Conservation (phyloP, 2,888 invertebrate genomes). For the Tetheella fluctuosa region DNA sequence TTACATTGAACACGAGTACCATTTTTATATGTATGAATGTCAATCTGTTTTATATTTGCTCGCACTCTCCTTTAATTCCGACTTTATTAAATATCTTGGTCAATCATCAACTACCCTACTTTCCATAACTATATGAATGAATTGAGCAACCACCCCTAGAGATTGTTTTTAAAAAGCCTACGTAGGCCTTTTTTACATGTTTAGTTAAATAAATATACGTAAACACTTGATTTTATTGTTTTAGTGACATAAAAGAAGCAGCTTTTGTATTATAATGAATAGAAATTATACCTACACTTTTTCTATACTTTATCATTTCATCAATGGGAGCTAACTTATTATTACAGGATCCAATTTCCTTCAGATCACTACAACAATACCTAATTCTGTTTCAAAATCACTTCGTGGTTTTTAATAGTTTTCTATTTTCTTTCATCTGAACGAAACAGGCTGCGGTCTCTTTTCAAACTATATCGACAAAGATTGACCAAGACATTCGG, state of each 20-base stretch:
- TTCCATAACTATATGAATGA: neutral
- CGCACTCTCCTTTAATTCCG: neutral
- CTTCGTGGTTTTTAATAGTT: too few species aligned
- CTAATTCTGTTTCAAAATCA: too few species aligned
- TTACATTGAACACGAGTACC: constrained; percentile 5
- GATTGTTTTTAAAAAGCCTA: neutral
- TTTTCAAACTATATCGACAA: constrained; percentile 36
- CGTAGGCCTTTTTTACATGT: too few species aligned
- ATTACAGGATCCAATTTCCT: too few species aligned
- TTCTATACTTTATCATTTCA: too few species aligned
- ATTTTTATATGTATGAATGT: neutral
- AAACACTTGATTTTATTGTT: too few species aligned
- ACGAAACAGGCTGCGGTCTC: constrained; percentile 25
- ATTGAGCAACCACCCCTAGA: neutral
- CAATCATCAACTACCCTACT: neutral
- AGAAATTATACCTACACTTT: too few species aligned
- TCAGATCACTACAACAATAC: too few species aligned
- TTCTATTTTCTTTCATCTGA: constrained; percentile 3
- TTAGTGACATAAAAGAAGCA: neutral
- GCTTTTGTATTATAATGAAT: too few species aligned
- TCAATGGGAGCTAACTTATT: too few species aligned
- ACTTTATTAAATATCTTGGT: constrained; percentile 8
- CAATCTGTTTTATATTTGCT: neutral
- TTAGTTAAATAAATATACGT: too few species aligned
- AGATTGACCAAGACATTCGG: constrained; percentile 73